Conservation (phyloP, 2,113 vertebrate species). For the Pseudorectes ferrugineus region DNA sequence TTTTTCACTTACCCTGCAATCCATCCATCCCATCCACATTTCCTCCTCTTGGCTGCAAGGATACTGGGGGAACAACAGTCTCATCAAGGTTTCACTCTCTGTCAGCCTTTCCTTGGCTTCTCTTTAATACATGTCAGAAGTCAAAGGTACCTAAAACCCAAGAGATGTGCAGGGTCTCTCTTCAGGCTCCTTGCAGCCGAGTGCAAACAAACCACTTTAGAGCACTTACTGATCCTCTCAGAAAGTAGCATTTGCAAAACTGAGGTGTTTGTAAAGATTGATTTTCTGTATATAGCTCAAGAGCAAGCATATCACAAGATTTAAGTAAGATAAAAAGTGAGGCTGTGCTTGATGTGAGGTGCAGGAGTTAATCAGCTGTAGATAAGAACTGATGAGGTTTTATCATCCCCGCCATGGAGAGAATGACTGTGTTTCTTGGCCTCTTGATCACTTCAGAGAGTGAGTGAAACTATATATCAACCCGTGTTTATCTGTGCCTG, state of each 20-base stretch:
- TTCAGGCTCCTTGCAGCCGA: background rate
- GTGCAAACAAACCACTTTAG: background rate
- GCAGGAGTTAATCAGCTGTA: slow-evolving; percentile 33
- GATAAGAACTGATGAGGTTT: slow-evolving; percentile 49
- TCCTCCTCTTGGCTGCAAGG: background rate
- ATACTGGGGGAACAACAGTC: background rate
- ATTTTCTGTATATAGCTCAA: slow-evolving; percentile 24
- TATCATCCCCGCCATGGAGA: background rate
- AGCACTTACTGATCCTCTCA: background rate
- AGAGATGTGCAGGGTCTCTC: background rate
- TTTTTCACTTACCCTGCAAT: background rate
- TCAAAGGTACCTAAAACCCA: background rate
- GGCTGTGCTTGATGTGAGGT: slow-evolving; percentile 2
- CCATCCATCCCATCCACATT: background rate
- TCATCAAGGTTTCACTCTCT: slow-evolving; percentile 29
- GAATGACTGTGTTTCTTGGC: slow-evolving; percentile 1
- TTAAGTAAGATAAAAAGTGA: slow-evolving; percentile 33
- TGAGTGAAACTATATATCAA: slow-evolving; percentile 7
- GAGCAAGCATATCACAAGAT: slow-evolving; percentile 13
- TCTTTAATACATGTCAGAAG: background rate
- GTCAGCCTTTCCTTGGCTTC: background rate
- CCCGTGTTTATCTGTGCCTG: background rate
- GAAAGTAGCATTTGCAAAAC: background rate
- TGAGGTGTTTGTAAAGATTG: slow-evolving; percentile 27
- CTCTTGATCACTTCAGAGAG: slow-evolving; percentile 5